Conservation (phyloP, 1,140 invertebrate species). For the Drosophila ficusphila region DNA sequence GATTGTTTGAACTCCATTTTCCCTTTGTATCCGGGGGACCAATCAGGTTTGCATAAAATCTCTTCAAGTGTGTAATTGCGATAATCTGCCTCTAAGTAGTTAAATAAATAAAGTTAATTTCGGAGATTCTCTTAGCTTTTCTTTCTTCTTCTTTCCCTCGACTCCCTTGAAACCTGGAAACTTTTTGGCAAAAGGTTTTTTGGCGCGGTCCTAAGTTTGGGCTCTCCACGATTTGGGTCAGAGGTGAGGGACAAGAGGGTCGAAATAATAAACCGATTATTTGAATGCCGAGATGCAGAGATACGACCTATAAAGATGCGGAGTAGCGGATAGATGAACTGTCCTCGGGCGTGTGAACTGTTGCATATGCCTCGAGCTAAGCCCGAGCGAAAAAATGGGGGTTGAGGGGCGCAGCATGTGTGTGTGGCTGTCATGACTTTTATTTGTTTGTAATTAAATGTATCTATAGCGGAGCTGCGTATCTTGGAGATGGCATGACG, state of each 20-base stretch:
- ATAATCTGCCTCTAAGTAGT: slow-evolving; percentile 84
- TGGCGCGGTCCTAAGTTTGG: slow-evolving; percentile 21
- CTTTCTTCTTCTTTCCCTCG: slow-evolving; percentile 15
- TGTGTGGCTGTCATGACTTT: slow-evolving; percentile 76
- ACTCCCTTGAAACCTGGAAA: slow-evolving; percentile 42
- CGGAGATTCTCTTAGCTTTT: slow-evolving; percentile 70
- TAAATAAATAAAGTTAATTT: slow-evolving; percentile 84
- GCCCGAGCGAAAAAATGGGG: slow-evolving; percentile 26
- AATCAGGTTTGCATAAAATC: slow-evolving; percentile 67
- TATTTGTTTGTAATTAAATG: slow-evolving; percentile 84
- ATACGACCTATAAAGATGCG: slow-evolving; percentile 40
- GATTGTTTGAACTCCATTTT: no score
- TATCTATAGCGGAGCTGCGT: slow-evolving; percentile 59
- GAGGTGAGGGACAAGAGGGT: slow-evolving; percentile 26
- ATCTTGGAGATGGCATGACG: slow-evolving; percentile 57
- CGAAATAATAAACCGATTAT: slow-evolving; percentile 79
- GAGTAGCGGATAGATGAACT: slow-evolving; percentile 37
- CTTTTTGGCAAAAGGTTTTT: slow-evolving; percentile 56
- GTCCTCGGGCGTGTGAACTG: slow-evolving; percentile 66
- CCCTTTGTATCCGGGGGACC: background rate
- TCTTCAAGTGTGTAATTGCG: slow-evolving; percentile 83
- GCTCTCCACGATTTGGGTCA: slow-evolving; percentile 1
- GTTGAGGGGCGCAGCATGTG: slow-evolving; percentile 12
- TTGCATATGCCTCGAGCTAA: slow-evolving; percentile 66
- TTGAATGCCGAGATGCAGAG: slow-evolving; percentile 64